These are phyloP conservation scores for Clavelina lepadiformis DNA, from an alignment of 23 tunicate species.

Conservation along the genomic window DNA sequence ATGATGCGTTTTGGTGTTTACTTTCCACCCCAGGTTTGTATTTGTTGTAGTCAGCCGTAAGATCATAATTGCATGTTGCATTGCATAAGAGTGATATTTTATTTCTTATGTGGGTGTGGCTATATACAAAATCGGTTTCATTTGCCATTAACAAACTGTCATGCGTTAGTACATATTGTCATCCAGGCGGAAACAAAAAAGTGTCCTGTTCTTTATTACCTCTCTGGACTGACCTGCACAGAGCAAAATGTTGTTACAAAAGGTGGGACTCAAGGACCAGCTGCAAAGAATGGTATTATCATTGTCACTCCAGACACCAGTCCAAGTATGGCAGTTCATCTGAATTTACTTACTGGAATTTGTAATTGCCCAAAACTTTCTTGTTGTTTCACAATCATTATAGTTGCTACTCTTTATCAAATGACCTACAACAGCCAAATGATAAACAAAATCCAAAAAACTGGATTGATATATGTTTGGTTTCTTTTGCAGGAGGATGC, in stretches of 20 bases:
- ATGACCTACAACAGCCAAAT: background rate
- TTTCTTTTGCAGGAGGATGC: slow-evolving; percentile 52
- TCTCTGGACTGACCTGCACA: slow-evolving; percentile 96
- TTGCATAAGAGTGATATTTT: no score
- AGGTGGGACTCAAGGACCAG: slow-evolving; percentile 74
- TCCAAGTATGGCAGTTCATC: slow-evolving; percentile 45
- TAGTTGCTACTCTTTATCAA: background rate
- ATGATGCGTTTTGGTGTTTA: slow-evolving; percentile 79
- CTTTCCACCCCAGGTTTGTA: slow-evolving; percentile 84
- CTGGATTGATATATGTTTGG: background rate
- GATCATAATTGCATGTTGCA: no score
- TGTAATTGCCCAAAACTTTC: background rate
- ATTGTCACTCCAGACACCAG: slow-evolving; percentile 88
- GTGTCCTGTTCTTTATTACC: slow-evolving; percentile 88
- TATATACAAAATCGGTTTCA: no score
- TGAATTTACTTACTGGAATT: no score
- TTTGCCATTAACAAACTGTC: no score
- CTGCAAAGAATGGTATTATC: slow-evolving; percentile 87
- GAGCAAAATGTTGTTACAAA: slow-evolving; percentile 91
- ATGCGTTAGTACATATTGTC: no score
- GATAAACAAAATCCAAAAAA: background rate
- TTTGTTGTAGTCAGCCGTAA: no score
- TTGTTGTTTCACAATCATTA: background rate
- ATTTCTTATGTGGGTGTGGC: no score
- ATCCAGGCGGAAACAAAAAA: slow-evolving; percentile 44